Percentiles rank a stretch among this genome's conserved stretches.
Conservation (phyloP, 2,113 vertebrate genomes). For the Chinchilla lanigera region DNA sequence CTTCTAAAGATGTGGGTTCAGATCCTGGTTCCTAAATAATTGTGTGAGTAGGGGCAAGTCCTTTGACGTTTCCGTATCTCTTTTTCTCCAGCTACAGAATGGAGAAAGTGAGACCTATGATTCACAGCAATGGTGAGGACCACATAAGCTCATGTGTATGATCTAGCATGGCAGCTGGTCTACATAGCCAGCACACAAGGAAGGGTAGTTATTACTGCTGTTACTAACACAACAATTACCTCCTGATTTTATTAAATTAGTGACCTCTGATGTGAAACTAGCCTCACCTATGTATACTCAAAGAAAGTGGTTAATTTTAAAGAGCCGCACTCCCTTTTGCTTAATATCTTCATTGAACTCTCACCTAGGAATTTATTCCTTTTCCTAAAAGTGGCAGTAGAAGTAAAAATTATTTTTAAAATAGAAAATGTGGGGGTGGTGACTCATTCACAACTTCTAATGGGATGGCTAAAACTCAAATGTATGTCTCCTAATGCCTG, state of each 20-base stretch:
- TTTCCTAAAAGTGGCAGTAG: neutral
- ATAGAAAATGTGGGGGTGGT: neutral
- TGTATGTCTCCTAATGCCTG: neutral
- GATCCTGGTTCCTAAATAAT: neutral
- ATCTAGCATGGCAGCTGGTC: neutral
- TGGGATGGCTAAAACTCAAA: neutral
- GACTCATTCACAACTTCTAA: constrained; percentile 35
- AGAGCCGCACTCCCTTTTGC: neutral
- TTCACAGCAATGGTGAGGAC: neutral
- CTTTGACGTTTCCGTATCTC: neutral
- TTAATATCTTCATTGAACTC: neutral
- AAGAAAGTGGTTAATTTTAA: neutral
- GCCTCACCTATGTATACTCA: neutral
- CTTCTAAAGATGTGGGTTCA: neutral
- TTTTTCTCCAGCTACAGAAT: neutral
- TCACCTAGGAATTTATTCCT: neutral
- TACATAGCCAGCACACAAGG: neutral
- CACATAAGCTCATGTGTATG: neutral
- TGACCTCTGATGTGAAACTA: constrained; percentile 3
- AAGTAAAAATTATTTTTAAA: constrained; percentile 45
- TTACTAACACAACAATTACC: neutral
- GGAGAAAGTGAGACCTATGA: neutral
- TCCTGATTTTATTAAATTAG: neutral
- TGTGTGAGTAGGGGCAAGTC: neutral
- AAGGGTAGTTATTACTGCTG: neutral